Percentiles rank a stretch among this genome's conserved stretches.
Conservation (phyloP, 2,888 invertebrate genomes). For the Cataglyphis livida region DNA sequence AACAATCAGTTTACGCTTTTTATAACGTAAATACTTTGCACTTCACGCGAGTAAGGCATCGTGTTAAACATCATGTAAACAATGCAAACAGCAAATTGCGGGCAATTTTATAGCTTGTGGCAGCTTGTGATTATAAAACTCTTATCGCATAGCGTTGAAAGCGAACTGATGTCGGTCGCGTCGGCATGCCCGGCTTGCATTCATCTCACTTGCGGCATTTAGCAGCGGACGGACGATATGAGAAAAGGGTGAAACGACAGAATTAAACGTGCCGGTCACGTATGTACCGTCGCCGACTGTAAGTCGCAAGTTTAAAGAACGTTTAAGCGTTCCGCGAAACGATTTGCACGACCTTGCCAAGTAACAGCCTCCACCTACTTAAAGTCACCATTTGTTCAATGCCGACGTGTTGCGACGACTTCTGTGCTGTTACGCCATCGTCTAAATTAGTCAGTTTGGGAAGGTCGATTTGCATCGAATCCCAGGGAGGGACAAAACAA, state of each 20-base stretch:
- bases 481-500: neutral
- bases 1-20: neutral
- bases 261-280: conserved; percentile 46
- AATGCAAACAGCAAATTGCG: conserved; percentile 20
- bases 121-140: neutral
- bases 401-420: conserved; percentile 4
- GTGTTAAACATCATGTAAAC: conserved; percentile 38
- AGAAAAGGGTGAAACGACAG: conserved; percentile 2
- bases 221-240: neutral
- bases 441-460: conserved; percentile 4
- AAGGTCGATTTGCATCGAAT: conserved; percentile 26
- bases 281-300: conserved; percentile 17
- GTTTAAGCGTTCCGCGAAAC: conserved; percentile 47
- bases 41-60: neutral
- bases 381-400: conserved; percentile 27
- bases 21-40: conserved; percentile 3
- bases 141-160: conserved; percentile 34
- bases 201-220: neutral
- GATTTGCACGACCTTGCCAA: conserved; percentile 50
- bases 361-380: conserved; percentile 44
- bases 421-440: neutral
- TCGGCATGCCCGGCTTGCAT: conserved; percentile 20
- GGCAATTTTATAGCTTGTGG: conserved; percentile 7
- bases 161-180: conserved; percentile 31
- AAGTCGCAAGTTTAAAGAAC: conserved; percentile 44